Evolutionary conservation across 2,113 vertebrate genomes (phyloP), one percentile per base, ranked within the genome.

Genomic region (Anhinga anhinga): DNA sequence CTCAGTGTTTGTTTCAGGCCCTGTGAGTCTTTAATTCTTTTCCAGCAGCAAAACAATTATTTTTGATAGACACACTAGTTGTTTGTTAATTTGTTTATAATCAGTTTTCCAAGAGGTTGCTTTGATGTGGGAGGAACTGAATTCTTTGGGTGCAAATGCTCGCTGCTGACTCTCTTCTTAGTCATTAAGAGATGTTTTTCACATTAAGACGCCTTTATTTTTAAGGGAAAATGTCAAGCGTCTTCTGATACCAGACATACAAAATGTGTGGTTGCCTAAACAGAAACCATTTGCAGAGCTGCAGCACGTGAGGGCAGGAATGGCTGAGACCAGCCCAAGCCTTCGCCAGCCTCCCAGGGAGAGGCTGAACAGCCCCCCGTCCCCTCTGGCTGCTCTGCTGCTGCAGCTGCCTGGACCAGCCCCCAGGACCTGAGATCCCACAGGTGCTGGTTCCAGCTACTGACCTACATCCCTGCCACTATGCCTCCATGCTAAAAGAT

Each of bases 21-120:
- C 62, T 50, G 10, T 58, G 67, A 82, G 29, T 81, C 67, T 90
- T 89, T 61, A 73, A 25, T 86, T 83, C 45, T 85, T 86, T 81
- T 79, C 56, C 49, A 81, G 65, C 50, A 92, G 71, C 44, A 89
- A 84, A 91, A 20, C 76, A 80, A 78, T 91, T 94, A 88, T 86
- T 89, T 97, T 79, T 91, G 58, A 93, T 91, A 95, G 88, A 66
- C 49, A 92, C 1, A 29, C 38, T 87, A 66, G 86, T 81, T 93
- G 88, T 86, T 95, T 92, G 49, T 77, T 93, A 95, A 90, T 96
- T 97, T 95, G 93, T 87, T 93, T 96, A 67, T 70, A 86, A 94
- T 95, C 71, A 61, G 42, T 94, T 95, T 94, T 93, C 73, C 45
- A 76, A 90, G 82, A 77, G 67, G 15, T 91, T 94, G 71, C 67